These are phyloP conservation scores for Cebus imitator DNA, from an alignment of 2,113 vertebrate genomes.

Conservation along the genomic window DNA sequence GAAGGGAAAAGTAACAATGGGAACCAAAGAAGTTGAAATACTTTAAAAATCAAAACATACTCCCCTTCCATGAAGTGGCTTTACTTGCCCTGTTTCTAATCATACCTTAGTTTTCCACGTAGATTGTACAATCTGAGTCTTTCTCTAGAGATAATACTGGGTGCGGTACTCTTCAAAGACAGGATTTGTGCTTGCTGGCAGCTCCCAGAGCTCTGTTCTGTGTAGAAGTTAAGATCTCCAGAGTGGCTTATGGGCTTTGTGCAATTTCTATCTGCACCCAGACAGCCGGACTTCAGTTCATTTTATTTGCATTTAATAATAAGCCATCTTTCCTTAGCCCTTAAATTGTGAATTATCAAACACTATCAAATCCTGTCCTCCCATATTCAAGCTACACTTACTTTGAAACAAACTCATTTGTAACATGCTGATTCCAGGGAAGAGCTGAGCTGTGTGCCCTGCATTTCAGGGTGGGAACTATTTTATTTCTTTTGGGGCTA, in stretches of 20 bases:
- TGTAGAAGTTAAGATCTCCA: slow-evolving; percentile 78
- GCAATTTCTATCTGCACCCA: slow-evolving; percentile 83
- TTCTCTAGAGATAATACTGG: slow-evolving; percentile 66
- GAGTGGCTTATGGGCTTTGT: slow-evolving; percentile 80
- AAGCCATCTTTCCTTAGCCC: slow-evolving; percentile 82
- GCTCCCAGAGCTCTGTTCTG: slow-evolving; percentile 67
- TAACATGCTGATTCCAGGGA: slow-evolving; percentile 67
- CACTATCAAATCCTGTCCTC: slow-evolving; percentile 77
- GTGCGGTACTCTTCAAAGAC: slow-evolving; percentile 67
- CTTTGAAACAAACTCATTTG: slow-evolving; percentile 74
- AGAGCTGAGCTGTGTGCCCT: slow-evolving; percentile 72
- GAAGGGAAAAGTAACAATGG: slow-evolving; percentile 12
- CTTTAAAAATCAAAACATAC: slow-evolving; percentile 57
- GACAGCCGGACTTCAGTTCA: slow-evolving; percentile 80
- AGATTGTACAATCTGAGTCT: slow-evolving; percentile 54
- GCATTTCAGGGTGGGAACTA: slow-evolving; percentile 69
- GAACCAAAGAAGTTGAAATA: slow-evolving; percentile 35
- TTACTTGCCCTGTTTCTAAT: slow-evolving; percentile 30
- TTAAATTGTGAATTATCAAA: slow-evolving; percentile 84
- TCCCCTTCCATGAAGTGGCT: slow-evolving; percentile 31
- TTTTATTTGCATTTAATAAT: slow-evolving; percentile 86
- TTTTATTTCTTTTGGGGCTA: slow-evolving; percentile 82
- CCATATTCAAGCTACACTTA: slow-evolving; percentile 68
- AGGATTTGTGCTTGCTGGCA: slow-evolving; percentile 72
- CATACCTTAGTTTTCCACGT: slow-evolving; percentile 49